phyloP scores from a whole-genome alignment of 2,888 invertebrate species.

The Timema podura region DNA sequence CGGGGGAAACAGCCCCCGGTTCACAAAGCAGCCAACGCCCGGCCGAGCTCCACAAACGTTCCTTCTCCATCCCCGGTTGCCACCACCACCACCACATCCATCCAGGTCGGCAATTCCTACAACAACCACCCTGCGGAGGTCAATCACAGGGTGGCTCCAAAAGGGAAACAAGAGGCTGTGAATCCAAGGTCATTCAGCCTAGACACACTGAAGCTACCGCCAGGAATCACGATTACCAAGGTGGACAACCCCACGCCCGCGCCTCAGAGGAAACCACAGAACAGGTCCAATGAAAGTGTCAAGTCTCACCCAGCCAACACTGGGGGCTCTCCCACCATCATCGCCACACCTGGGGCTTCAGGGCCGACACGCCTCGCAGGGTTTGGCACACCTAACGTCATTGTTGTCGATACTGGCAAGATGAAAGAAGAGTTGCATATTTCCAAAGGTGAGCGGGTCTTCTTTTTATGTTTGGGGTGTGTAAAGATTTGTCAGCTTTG shows the following conservation, averaged over 20 bases:
- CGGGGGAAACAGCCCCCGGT: neutral
- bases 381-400: conserved; percentile 48
- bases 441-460: neutral
- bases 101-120: neutral
- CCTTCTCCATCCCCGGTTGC: neutral
- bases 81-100: too few species aligned
- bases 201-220: conserved; percentile 63
- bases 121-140: neutral
- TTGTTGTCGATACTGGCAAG: conserved; percentile 58
- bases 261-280: conserved; percentile 41
- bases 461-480: too few species aligned
- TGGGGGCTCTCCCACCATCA: conserved; percentile 40
- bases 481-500: too few species aligned
- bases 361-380: conserved; percentile 25
- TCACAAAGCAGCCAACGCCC: neutral
- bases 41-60: neutral
- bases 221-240: conserved; percentile 75
- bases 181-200: conserved; percentile 24
- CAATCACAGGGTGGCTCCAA: neutral
- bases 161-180: conserved; percentile 1
- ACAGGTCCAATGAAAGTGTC: conserved; percentile 38
- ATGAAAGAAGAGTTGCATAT: conserved; percentile 46
- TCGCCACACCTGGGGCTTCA: conserved; percentile 40
- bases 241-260: conserved; percentile 51
- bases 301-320: conserved; percentile 10